Base-by-base conservation (phyloP, 2,113 vertebrate genomes). In the Balaenoptera acutorostrata region DNA sequence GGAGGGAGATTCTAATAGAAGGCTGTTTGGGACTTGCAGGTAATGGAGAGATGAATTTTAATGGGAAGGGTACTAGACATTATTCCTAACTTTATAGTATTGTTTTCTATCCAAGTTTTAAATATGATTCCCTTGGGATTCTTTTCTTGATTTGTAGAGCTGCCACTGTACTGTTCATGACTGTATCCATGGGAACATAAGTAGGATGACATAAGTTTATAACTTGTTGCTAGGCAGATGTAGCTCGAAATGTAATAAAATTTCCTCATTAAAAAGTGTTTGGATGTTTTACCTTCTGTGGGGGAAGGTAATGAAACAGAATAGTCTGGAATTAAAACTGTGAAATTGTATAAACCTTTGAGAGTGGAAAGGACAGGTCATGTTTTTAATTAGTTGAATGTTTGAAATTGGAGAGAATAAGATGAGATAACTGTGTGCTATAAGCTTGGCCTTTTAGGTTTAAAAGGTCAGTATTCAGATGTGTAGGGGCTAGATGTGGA, bases 141-240 rank as follows among this genome's bases (percentile, higher is more conserved):
- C 93, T 96, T 97, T 94, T 87, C 90, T 97, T 97, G 98, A 97
- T 98, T 96, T 98, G 75, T 98, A 96, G 97, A 98, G 98, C 98
- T 98, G 96, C 98, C 98, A 86, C 94, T 3, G 46, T 46, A 20
- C 95, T 89, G 97, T 97, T 98, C 97, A 21, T 96, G 97, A 93
- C 98, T 98, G 98, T 99, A 98, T 98, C 98, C 98, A 98, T 99
- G 98, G 99, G 98, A 98, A 98, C 98, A 84, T 96, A 97, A 98
- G 98, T 91, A 98, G 98, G 98, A 97, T 98, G 98, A 97, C 98
- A 98, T 55, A 97, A 98, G 97, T 98, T 98, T 98, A 96, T 98
- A 98, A 98, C 98, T 98, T 98, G 98, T 98, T 99, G 98, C 98
- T 98, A 98, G 98, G 98, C 98, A 98, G 98, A 98, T 97, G 88